phyloP scores from a whole-genome alignment of 2,797 vertebrate genomes.

The Myiotriccus ornatus region DNA sequence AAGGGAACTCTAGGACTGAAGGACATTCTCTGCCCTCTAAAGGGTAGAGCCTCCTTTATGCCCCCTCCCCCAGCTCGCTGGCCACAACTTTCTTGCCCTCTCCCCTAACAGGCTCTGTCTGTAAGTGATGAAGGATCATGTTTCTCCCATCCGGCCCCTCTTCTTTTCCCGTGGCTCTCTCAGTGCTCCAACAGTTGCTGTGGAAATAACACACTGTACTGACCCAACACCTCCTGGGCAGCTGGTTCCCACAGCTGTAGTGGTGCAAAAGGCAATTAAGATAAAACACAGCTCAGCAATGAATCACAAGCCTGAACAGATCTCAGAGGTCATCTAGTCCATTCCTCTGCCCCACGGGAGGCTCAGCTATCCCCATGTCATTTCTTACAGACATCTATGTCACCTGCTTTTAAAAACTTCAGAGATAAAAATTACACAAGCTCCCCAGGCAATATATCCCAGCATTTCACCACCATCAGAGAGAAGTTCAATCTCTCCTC shows the following conservation, averaged over 20 bases:
- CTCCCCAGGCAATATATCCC: background rate
- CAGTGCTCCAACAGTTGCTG: background rate
- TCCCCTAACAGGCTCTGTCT: background rate
- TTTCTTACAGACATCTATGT: slow-evolving; percentile 18
- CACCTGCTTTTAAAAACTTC: slow-evolving; percentile 23
- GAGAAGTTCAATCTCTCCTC: background rate
- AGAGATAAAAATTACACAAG: background rate
- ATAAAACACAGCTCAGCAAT: background rate
- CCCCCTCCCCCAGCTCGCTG: background rate
- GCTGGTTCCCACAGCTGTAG: slow-evolving; percentile 9
- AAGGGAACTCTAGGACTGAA: background rate
- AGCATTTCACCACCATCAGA: background rate
- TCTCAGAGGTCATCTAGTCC: slow-evolving; percentile 32
- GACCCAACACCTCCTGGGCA: slow-evolving; percentile 15
- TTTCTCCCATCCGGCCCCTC: background rate
- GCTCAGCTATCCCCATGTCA: slow-evolving; percentile 2
- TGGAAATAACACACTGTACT: background rate
- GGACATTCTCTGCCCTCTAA: background rate
- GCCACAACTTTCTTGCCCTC: background rate
- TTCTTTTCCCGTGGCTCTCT: background rate
- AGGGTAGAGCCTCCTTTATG: background rate
- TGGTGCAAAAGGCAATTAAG: slow-evolving; percentile 35
- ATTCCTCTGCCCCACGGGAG: slow-evolving; percentile 12
- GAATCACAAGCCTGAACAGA: slow-evolving; percentile 30
- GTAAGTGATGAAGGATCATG: background rate